These are phyloP conservation scores for Cheilosia urbana DNA, from an alignment of 2,888 invertebrate genomes.

Conservation along the genomic window DNA sequence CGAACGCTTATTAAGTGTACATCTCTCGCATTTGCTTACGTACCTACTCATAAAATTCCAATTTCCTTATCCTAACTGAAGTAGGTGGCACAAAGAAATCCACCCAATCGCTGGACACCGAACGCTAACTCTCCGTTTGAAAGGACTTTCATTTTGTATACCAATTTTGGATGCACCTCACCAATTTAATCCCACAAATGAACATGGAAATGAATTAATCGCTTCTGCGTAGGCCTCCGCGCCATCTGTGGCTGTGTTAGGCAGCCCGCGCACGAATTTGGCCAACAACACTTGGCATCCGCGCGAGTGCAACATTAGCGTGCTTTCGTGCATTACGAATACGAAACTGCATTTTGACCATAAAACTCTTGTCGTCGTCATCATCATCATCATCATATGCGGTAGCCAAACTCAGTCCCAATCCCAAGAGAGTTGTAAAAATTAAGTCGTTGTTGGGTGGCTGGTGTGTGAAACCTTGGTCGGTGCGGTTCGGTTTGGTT, in stretches of 20 bases:
- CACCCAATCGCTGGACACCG: conserved; percentile 40
- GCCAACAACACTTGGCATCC: conserved; percentile 46
- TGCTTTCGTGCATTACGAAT: conserved; percentile 47
- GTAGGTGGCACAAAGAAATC: conserved; percentile 33
- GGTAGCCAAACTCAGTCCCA: conserved; percentile 15
- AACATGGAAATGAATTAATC: conserved; percentile 71
- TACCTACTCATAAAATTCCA: conserved; percentile 54
- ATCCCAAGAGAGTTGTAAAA: conserved; percentile 22
- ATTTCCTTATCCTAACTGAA: conserved; percentile 60
- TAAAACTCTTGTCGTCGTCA: conserved; percentile 52
- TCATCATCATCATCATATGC: conserved; percentile 6
- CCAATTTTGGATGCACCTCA: conserved; percentile 62
- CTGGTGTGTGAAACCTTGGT: conserved; percentile 53
- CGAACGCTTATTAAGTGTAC: conserved; percentile 2
- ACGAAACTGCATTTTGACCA: conserved; percentile 60
- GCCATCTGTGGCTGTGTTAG: conserved; percentile 44
- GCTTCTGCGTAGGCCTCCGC: conserved; percentile 62
- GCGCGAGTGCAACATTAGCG: conserved; percentile 28
- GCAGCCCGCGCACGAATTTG: conserved; percentile 61
- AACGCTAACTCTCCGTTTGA: conserved; percentile 13
- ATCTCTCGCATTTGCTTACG: neutral
- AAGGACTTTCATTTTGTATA: conserved; percentile 67
- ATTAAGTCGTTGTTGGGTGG: conserved; percentile 47
- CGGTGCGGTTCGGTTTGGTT: conserved; percentile 14
- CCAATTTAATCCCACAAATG: conserved; percentile 70